These are phyloP conservation scores for Caligus rogercresseyi DNA, from an alignment of 1,140 invertebrate species.

Conservation along the genomic window DNA sequence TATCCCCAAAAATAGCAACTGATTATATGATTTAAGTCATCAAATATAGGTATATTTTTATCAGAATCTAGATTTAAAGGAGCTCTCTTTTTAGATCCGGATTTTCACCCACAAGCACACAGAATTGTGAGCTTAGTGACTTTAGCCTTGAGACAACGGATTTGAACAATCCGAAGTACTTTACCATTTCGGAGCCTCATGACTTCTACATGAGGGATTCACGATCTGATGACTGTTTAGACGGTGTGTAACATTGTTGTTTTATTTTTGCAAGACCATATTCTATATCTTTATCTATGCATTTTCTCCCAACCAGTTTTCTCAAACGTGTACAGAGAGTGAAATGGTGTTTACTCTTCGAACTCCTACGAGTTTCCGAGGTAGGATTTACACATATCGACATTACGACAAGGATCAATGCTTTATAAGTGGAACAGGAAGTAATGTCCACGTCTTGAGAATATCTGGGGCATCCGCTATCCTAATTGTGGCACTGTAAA, in stretches of 20 bases:
- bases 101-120: neutral
- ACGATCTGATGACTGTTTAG: neutral
- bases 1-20: too few species aligned
- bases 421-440: conserved; percentile 72
- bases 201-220: conserved; percentile 6
- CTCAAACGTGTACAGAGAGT: conserved; percentile 73
- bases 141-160: neutral
- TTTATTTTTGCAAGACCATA: neutral
- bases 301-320: conserved; percentile 30
- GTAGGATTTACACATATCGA: conserved; percentile 74
- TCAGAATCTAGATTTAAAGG: too few species aligned
- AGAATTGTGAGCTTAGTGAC: neutral
- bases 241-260: conserved; percentile 5
- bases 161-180: neutral
- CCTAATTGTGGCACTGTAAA: conserved; percentile 73
- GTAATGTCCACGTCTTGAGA: conserved; percentile 55
- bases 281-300: neutral
- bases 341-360: conserved; percentile 79
- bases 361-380: conserved; percentile 68
- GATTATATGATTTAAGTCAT: too few species aligned
- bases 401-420: conserved; percentile 58
- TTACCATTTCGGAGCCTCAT: neutral
- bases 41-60: too few species aligned
- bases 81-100: too few species aligned
- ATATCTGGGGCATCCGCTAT: conserved; percentile 69